Base-by-base conservation (phyloP, 2,888 invertebrate species). In the Heteropelma amictum region DNA sequence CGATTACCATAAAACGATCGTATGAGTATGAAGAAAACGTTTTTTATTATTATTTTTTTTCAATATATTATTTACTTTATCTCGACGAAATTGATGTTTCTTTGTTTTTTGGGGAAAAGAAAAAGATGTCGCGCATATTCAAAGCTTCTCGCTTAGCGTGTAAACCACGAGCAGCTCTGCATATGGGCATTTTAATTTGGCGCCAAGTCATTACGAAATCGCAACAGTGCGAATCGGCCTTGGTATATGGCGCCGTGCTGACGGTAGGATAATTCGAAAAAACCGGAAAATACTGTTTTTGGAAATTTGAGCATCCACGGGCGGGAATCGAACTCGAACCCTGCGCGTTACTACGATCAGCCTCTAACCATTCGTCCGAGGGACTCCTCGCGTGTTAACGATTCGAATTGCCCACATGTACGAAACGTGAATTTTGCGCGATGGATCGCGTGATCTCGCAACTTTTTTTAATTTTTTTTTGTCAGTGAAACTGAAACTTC, bases 201-300 rank as follows among this genome's bases (percentile, higher is more conserved):
- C 84, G 82, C 79, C 80, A 78, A 53, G 77, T 77, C 74, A 72
- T 79, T 83, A 78, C 82, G 73, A 77, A 78, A 72, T 73, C 81
- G 83, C 77, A 81, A 83, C 28, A 65, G 2, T 76, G 56, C 82
- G 81, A 80, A 14, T 30, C 78, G 77, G 47, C 77, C 77, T 84
- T 81, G 81, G 80, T 74, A 73, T 76, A 61, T 77, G 76, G 78
- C 75, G 80, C 79, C 33, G 19, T 56, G 1, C 19, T 28, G 14
- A 65, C 7, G 7, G 6, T 21, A 28, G 4, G 17, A 8, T 53
- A 42, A 14, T n/a, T 23, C 3, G 17, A 45, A 28, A 47, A 45
- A 1, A 3, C 56, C 54, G 53, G 63, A 45, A 75, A 75, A 75
- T 67, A 71, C 28, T 12, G 2, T n/a, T n/a, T 23, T 19, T 8